Percentiles rank a stretch among this genome's conserved stretches.
These are phyloP conservation scores for Cnemophilus loriae DNA, from an alignment of 2,113 vertebrate species.

Conservation along the genomic window DNA sequence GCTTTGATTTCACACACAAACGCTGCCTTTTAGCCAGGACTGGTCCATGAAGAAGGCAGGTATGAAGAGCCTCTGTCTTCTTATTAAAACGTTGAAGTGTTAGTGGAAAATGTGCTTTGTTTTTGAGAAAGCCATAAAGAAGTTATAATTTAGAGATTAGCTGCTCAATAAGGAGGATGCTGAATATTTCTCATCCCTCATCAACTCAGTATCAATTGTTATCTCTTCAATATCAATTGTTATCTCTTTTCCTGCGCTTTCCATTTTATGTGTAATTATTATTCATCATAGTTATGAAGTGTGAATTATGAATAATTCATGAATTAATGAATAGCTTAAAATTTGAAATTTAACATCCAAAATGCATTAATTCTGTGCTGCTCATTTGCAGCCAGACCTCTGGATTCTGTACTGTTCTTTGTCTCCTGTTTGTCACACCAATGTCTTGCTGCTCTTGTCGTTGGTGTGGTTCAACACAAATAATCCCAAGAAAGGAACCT, in stretches of 20 bases:
- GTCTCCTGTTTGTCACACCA: neutral
- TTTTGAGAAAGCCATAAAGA: neutral
- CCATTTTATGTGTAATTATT: constrained; percentile 43
- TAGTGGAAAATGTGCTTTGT: neutral
- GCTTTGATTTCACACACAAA: constrained; percentile 15
- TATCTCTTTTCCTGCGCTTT: constrained; percentile 12
- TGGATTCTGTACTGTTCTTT: neutral
- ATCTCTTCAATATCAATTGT: constrained; percentile 44
- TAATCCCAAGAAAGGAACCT: neutral
- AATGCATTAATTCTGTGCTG: neutral
- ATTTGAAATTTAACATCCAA: constrained; percentile 6
- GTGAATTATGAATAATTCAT: constrained; percentile 52
- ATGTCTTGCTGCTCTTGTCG: neutral
- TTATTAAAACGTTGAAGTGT: neutral
- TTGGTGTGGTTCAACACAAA: neutral
- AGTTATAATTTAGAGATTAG: constrained; percentile 1
- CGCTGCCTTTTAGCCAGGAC: neutral
- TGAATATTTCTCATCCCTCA: constrained; percentile 25
- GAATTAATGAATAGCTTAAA: constrained; percentile 28
- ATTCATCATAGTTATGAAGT: constrained; percentile 33
- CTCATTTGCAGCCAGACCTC: neutral
- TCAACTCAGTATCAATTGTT: constrained; percentile 34
- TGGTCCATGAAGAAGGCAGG: neutral
- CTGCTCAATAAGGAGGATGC: neutral
- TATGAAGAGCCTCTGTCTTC: neutral